A percentile compares a stretch with the other conserved stretches of the same genome.
phyloP scores from a whole-genome alignment of 2,797 vertebrate species.

The Poeciliopsis turneri region DNA sequence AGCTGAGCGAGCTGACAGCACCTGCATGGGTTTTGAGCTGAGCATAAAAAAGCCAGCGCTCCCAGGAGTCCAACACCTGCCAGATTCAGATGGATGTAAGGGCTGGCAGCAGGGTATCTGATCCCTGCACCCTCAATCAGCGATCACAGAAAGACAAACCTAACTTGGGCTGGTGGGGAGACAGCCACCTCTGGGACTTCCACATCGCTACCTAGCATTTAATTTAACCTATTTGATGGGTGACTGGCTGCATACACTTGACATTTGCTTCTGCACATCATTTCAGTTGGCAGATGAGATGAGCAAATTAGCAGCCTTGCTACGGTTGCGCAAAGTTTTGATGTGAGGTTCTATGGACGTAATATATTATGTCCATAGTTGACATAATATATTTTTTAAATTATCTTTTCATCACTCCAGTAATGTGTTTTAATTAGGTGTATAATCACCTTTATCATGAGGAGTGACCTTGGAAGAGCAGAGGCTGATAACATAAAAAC shows the following conservation, averaged over 20 bases:
- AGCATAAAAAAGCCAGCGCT: slow-evolving; percentile 50
- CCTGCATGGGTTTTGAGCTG: slow-evolving; percentile 52
- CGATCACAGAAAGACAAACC: slow-evolving; percentile 51
- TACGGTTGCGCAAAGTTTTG: slow-evolving; percentile 40
- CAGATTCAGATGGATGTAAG: slow-evolving; percentile 55
- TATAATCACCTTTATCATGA: slow-evolving; percentile 54
- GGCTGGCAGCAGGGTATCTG: slow-evolving; percentile 48
- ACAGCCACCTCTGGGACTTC: slow-evolving; percentile 68
- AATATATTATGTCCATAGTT: slow-evolving; percentile 16
- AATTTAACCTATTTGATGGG: slow-evolving; percentile 69
- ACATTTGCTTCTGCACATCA: slow-evolving; percentile 62
- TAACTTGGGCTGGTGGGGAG: slow-evolving; percentile 40
- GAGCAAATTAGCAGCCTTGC: slow-evolving; percentile 52
- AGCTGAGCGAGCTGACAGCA: slow-evolving; percentile 62
- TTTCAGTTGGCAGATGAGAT: slow-evolving; percentile 42
- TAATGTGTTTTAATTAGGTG: slow-evolving; percentile 71
- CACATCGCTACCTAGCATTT: slow-evolving; percentile 55
- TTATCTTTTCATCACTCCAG: slow-evolving; percentile 57
- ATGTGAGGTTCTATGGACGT: slow-evolving; percentile 38
- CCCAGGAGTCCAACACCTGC: slow-evolving; percentile 69
- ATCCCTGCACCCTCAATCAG: slow-evolving; percentile 44
- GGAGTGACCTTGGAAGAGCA: slow-evolving; percentile 63
- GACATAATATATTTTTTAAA: slow-evolving; percentile 35
- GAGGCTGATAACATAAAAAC: slow-evolving; percentile 49
- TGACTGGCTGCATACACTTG: slow-evolving; percentile 64